These are phyloP conservation scores for Caiman crocodilus DNA, from an alignment of 2,797 vertebrate genomes.

Conservation along the genomic window DNA sequence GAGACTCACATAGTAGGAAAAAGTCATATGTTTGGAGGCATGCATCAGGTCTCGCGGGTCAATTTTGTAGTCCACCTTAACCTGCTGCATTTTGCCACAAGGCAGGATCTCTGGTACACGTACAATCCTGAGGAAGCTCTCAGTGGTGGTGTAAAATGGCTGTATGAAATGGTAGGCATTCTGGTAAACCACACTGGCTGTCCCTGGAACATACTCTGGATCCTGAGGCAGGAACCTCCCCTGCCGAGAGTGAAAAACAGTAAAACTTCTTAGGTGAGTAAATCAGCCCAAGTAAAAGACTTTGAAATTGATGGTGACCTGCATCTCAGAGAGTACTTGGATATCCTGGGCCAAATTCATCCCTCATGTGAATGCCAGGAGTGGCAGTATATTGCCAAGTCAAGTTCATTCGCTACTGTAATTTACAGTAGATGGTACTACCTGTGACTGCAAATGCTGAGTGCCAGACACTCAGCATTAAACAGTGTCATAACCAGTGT, in stretches of 20 bases:
- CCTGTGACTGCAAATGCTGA: too few relatives aligned
- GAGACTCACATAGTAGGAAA: constrained; percentile 85
- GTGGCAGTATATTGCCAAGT: too few relatives aligned
- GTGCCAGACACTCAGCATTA: too few relatives aligned
- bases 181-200: constrained; percentile 52
- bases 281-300: not conserved
- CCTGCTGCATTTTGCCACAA: constrained; percentile 64
- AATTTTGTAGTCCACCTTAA: constrained; percentile 83
- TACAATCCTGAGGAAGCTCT: constrained; percentile 82
- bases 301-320: too few relatives aligned
- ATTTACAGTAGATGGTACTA: too few relatives aligned
- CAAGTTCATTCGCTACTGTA: too few relatives aligned
- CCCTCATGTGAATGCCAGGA: not conserved
- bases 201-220: not conserved
- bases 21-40: constrained; percentile 75
- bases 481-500: too few relatives aligned
- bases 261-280: not conserved
- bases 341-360: not conserved
- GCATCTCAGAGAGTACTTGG: not conserved
- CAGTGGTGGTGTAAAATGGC: constrained; percentile 84
- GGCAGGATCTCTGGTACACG: constrained; percentile 42
- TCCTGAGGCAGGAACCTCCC: constrained; percentile 51
- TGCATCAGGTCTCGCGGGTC: constrained; percentile 77
- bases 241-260: constrained; percentile 63
- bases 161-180: constrained; percentile 5